Percentiles rank a stretch among this genome's conserved stretches.
Evolutionary conservation across 2,888 invertebrate species (phyloP).

Genomic region (Calephelis perditalis): DNA sequence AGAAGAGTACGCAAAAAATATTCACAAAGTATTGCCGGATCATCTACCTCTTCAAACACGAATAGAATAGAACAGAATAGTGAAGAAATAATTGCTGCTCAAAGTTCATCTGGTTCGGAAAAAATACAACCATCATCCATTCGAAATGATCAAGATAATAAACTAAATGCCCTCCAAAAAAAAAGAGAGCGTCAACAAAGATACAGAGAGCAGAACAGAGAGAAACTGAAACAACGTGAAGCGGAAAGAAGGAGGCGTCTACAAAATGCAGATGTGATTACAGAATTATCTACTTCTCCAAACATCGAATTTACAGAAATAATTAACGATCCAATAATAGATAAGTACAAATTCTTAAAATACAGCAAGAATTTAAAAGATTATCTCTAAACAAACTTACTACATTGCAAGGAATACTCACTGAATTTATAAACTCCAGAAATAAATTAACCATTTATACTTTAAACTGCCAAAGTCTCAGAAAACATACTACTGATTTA

Average conservation of each 20-base stretch:
- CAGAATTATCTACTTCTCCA: neutral
- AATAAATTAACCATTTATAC: too few relatives aligned
- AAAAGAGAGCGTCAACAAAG: too few relatives aligned
- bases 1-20: constrained; percentile 31
- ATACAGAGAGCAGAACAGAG: constrained; percentile 35
- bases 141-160: constrained; percentile 31
- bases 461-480: too few relatives aligned
- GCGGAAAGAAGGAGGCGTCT: constrained; percentile 30
- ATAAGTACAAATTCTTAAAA: too few relatives aligned
- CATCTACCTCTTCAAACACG: constrained; percentile 26
- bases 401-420: too few relatives aligned
- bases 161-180: neutral
- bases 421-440: too few relatives aligned
- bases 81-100: constrained; percentile 19
- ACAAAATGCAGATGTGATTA: constrained; percentile 14
- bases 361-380: too few relatives aligned
- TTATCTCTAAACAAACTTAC: too few relatives aligned
- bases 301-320: too few relatives aligned
- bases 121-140: constrained; percentile 20
- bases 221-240: constrained; percentile 32
- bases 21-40: constrained; percentile 29
- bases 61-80: constrained; percentile 29
- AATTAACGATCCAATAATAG: too few relatives aligned
- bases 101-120: constrained; percentile 15
- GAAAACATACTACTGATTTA: too few relatives aligned